Base-by-base conservation (phyloP, 2,797 vertebrate species). In the Myotis pilosus region DNA sequence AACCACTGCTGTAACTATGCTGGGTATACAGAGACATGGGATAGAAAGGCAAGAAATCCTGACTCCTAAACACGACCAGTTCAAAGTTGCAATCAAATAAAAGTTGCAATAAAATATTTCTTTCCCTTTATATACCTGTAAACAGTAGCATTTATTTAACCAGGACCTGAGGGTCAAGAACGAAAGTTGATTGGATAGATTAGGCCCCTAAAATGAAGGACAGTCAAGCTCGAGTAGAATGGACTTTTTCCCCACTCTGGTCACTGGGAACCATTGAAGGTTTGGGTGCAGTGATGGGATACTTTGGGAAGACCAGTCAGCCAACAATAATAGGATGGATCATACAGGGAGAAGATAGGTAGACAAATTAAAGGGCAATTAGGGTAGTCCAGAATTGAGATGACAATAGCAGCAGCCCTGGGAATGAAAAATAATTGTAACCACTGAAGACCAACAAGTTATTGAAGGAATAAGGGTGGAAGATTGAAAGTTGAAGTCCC, bases 291-390 rank as follows among this genome's bases (percentile, higher is more conserved):
- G 62, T 36, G 49, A 66, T 13, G 44, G 17, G 49, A 17, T 92
- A 80, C 93, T 96, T 94, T 87, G 51, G 71, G 83, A 96, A 89
- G 8, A 84, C 23, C 22, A 33, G 16, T 57, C 81, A 92, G 28
- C 47, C 57, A 60, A 69, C 20, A 86, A 19, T 57, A 84, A 69
- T 41, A 80, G n/a, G 51, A 57, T 71, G 25, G 41, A 72, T n/a
- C 30, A 11, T 12, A 64, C 38, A 62, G 57, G 47, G 51, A 80
- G 47, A 72, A 89, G 84, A 91, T 20, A 60, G 49, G 33, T 62
- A 95, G 68, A 85, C 19, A 30, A 92, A 66, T 66, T 82, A 75
- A 89, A 82, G 76, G 47, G 23, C 41, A 91, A 71, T 53, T 25
- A 87, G 20, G 8, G 33, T 23, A 13, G 36, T 69, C 23, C 55